A percentile compares a stretch with the other conserved stretches of the same genome.
Conservation (phyloP, 2,888 invertebrate species). For the Drosophila limbata region DNA sequence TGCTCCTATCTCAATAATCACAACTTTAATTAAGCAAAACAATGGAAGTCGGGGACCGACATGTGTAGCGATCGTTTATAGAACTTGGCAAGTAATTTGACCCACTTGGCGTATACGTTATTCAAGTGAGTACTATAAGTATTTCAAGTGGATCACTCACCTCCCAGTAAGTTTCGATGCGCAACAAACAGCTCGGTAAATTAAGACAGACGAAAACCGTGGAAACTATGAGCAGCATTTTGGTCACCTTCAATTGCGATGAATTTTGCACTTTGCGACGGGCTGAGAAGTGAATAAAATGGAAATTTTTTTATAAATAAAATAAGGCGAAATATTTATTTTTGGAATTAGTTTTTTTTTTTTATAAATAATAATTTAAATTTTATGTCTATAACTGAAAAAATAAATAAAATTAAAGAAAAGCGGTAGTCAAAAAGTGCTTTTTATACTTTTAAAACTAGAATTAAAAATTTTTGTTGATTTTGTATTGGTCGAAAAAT, state of each 20-base stretch:
- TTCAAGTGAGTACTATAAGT: neutral
- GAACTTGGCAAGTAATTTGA: neutral
- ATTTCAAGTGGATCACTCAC: constrained; percentile 84
- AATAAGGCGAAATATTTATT: no score
- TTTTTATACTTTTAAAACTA: no score
- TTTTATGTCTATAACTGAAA: no score
- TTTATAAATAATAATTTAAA: no score
- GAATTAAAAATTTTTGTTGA: no score
- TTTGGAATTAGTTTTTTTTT: no score
- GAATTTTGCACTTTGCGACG: constrained; percentile 85
- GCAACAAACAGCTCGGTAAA: constrained; percentile 90
- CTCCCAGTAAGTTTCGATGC: constrained; percentile 88
- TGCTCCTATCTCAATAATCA: constrained; percentile 2
- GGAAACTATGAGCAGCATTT: constrained; percentile 93
- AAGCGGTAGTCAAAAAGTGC: no score
- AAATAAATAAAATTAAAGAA: no score
- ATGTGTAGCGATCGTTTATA: constrained; percentile 18
- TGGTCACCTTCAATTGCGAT: constrained; percentile 90
- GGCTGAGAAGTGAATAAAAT: constrained; percentile 60
- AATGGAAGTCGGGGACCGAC: neutral
- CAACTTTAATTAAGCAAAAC: constrained; percentile 32
- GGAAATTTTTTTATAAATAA: neutral
- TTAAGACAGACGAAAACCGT: constrained; percentile 92
- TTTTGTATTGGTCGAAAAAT: no score
- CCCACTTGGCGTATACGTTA: constrained; percentile 26